Base-by-base conservation (phyloP, 2,113 vertebrate species). In the Alligator mississippiensis region DNA sequence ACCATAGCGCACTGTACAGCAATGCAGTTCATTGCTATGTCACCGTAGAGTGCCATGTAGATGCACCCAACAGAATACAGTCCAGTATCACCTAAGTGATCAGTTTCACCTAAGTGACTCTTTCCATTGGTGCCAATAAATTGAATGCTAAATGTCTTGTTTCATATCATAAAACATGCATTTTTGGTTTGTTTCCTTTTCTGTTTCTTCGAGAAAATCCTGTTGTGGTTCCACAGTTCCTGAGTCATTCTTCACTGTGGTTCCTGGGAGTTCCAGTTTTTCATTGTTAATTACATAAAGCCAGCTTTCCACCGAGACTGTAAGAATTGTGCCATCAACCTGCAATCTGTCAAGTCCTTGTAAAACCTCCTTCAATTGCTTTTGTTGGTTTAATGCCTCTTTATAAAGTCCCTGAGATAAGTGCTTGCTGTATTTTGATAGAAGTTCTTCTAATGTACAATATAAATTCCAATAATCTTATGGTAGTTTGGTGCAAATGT, bases 231-330 rank as follows among this genome's bases (percentile, higher is more conserved):
- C 58, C 10, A 4, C 11, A 15, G 5, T 9, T 95, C 92, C 34
- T 77, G 61, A 88, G 55, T 27, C 21, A 22, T 88, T 84, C 75
- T 92, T 92, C 34, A 77, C 38, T 70, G 77, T 18, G 85, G 61
- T 3, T 74, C 95, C 90, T 86, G 55, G 82, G 82, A 93, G 60
- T 89, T 95, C 55, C 84, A 91, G 9, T 64, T 61, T 30, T 95
- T 89, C 92, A 80, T 21, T 94, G 30, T 82, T 86, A 86, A 90
- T 90, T 88, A 81, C 76, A 95, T 81, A 54, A 86, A 94, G 72
- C 62, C 63, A 94, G 38, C 25, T 84, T 93, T 77, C 84, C 66
- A 57, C 72, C 68, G 82, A 89, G 76, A 90, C 70, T 72, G 63
- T 22, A 87, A 70, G 72, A 85, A 84, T 86, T 61, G 61, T 93